Percentiles rank a stretch among this genome's conserved stretches.
These are phyloP conservation scores for Drosophila vallismaia DNA, from an alignment of 2,888 invertebrate species.

Conservation along the genomic window DNA sequence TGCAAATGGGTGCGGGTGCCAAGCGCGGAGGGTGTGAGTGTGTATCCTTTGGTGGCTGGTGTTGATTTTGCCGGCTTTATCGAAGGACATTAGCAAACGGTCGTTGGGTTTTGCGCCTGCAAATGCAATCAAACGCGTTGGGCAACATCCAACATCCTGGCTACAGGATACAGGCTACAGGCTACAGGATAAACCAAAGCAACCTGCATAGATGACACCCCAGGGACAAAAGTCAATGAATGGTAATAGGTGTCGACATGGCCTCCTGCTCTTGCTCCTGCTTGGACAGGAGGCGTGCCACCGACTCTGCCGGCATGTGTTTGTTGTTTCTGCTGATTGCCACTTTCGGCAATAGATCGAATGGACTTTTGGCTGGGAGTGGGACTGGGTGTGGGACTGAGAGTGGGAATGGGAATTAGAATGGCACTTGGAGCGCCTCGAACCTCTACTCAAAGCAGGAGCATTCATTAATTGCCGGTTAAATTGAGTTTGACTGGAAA, in stretches of 20 bases:
- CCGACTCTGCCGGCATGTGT: slow-evolving; percentile 56
- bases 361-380: slow-evolving; percentile 20
- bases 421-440: not conserved
- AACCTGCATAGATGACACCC: slow-evolving; percentile 79
- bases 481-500: slow-evolving; percentile 76
- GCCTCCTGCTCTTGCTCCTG: slow-evolving; percentile 36
- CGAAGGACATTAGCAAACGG: slow-evolving; percentile 77
- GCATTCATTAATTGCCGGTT: slow-evolving; percentile 82
- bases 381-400: not conserved
- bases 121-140: slow-evolving; percentile 78
- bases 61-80: slow-evolving; percentile 77
- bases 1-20: not conserved
- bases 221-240: slow-evolving; percentile 79
- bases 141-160: slow-evolving; percentile 3
- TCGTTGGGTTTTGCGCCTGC: slow-evolving; percentile 56
- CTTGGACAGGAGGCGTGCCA: slow-evolving; percentile 16
- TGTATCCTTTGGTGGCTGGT: slow-evolving; percentile 49
- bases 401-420: not conserved
- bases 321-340: slow-evolving; percentile 77
- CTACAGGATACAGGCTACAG: slow-evolving; percentile 14
- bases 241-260: slow-evolving; percentile 79
- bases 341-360: slow-evolving; percentile 71
- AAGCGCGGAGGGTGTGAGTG: slow-evolving; percentile 1
- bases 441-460: slow-evolving; percentile 3
- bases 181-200: slow-evolving; percentile 48